Base-by-base conservation (phyloP, 2,113 vertebrate species). In the Crotalus tigris region DNA sequence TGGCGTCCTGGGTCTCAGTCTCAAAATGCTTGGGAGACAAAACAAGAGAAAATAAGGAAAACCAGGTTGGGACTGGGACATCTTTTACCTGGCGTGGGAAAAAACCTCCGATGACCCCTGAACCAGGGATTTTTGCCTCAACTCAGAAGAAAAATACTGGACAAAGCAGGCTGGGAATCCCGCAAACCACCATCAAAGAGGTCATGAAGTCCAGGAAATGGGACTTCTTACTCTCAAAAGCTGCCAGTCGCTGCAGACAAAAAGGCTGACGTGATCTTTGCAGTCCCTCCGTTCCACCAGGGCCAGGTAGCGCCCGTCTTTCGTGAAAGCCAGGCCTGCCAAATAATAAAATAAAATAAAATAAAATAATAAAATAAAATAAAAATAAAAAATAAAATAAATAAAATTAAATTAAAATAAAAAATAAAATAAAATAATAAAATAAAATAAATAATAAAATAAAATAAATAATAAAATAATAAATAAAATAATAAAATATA, bases 221-320 rank as follows among this genome's bases (percentile, higher is more conserved):
- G 54, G 75, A 17, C 0, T 1, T 3, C 98, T 98, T 92, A 99
- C 99, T 97, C 99, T 97, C 54, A 99, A 97, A n/a, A 99, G 98
- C 97, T 99, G 99, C 99, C 99, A 99, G 97, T 99, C 98, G 0
- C 97, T 98, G 95, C 99, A 99, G 7, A 99, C 99, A 0, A 99
- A 99, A 96, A 99, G 95, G 96, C 99, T 99, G 89, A 99, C 95
- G 51, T 97, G 98, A 95, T 99, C 99, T 95, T 98, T 99, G 97
- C 99, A 99, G 98, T 99, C 99, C 0, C 99, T 98, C 1, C 99
- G 97, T 94, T 99, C 99, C 0, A 98, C 99, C 95, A 99, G 94
- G 0, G 99, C 99, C 99, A 99, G 97, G 89, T 99, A 99, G 92
- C 97, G 98, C 15, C 99, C 99, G 0, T 99, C 98, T 95, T 96